Conservation (phyloP, 1,140 invertebrate species). For the Cryptotermes secundus region DNA sequence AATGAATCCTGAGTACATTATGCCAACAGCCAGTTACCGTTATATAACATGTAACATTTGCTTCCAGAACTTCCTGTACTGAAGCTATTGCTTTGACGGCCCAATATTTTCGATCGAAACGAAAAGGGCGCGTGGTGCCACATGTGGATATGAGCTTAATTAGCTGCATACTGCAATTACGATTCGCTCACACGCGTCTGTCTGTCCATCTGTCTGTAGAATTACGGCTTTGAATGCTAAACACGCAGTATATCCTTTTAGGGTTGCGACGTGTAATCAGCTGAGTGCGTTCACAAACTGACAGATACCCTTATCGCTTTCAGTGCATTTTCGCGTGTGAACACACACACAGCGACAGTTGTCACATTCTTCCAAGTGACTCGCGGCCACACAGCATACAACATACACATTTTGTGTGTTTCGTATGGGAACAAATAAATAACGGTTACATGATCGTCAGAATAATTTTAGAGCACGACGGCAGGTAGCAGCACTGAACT, state of each 20-base stretch:
- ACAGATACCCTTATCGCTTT: no score
- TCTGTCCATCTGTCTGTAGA: not conserved
- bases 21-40: no score
- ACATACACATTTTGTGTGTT: not conserved
- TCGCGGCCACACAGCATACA: no score
- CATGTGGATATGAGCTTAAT: constrained; percentile 3
- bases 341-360: no score
- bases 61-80: no score
- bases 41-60: no score
- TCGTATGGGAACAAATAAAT: not conserved
- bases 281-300: no score
- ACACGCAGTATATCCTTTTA: not conserved
- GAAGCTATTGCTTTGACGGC: no score
- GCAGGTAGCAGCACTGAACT: not conserved
- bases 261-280: not conserved
- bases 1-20: no score
- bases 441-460: not conserved
- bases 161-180: not conserved
- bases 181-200: not conserved
- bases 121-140: not conserved
- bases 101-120: not conserved
- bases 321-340: no score
- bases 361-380: no score
- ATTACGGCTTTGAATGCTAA: not conserved
- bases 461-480: not conserved